A percentile compares a stretch with the other conserved stretches of the same genome.
phyloP scores from a whole-genome alignment of 1,140 invertebrate genomes.

The Nymphalis io region DNA sequence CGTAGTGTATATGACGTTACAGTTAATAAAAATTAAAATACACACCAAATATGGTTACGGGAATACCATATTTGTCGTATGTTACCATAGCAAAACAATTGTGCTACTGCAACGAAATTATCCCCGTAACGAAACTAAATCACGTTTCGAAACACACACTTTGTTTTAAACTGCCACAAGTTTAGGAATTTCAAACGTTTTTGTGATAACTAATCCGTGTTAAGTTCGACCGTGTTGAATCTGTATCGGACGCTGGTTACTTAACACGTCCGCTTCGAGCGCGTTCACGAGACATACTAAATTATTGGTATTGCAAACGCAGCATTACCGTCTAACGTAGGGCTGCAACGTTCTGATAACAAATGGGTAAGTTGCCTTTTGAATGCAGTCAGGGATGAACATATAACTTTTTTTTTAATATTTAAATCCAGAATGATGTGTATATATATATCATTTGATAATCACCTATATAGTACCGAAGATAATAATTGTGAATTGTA shows the following conservation, averaged over 20 bases:
- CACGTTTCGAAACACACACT: conserved; percentile 35
- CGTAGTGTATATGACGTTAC: no score
- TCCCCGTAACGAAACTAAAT: conserved; percentile 22
- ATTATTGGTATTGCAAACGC: conserved; percentile 60
- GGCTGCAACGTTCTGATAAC: conserved; percentile 15
- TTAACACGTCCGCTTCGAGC: conserved; percentile 49
- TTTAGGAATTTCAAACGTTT: conserved; percentile 21
- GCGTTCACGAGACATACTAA: conserved; percentile 70
- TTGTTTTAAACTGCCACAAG: conserved; percentile 23
- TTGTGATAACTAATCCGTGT: conserved; percentile 6
- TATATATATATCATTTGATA: no score
- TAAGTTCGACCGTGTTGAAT: background rate
- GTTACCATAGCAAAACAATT: conserved; percentile 29
- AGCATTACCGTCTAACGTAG: conserved; percentile 39
- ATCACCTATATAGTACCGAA: no score
- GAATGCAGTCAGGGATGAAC: no score
- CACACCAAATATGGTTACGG: conserved; percentile 22
- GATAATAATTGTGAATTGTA: no score
- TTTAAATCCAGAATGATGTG: no score
- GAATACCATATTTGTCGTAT: conserved; percentile 14
- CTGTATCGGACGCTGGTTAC: background rate
- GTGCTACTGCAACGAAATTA: conserved; percentile 13
- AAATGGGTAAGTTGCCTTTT: conserved; percentile 16
- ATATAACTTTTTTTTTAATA: no score
- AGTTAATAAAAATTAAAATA: conserved; percentile 8